A percentile compares a stretch with the other conserved stretches of the same genome.
Conservation (phyloP, 2,888 invertebrate genomes). For the Pristionchus exspectatus region DNA sequence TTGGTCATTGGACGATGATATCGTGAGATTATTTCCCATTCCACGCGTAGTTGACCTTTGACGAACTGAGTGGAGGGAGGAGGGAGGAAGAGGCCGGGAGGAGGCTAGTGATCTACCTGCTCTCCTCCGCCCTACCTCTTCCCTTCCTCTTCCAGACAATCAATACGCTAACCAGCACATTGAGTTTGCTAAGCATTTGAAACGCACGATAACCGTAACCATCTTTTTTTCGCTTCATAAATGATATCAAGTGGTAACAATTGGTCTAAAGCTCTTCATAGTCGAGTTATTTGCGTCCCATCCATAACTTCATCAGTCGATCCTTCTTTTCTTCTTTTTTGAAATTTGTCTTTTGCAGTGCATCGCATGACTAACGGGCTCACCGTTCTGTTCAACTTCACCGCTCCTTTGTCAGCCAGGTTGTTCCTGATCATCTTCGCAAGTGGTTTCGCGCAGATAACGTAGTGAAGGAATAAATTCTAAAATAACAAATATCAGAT, state of each 20-base stretch:
- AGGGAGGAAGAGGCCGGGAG: no score
- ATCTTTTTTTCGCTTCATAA: not conserved
- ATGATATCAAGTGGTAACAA: not conserved
- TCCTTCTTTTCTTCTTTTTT: not conserved
- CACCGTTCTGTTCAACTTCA: not conserved
- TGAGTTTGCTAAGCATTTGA: no score
- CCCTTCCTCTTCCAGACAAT: no score
- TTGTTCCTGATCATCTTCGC: not conserved
- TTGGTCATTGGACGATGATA: no score
- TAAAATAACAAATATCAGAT: not conserved
- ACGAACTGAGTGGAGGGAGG: no score
- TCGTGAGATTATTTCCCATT: no score
- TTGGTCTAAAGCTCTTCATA: not conserved
- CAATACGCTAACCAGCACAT: no score
- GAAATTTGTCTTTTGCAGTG: not conserved
- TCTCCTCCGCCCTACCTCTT: no score
- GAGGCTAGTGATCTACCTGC: no score
- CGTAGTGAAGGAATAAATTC: not conserved
- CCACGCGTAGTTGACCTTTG: no score
- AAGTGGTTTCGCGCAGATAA: not conserved
- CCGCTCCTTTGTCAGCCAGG: not conserved
- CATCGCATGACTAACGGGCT: not conserved
- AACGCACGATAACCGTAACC: not conserved
- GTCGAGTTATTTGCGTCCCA: not conserved
- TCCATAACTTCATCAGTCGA: not conserved